Percentiles rank a stretch among this genome's conserved stretches.
Conservation (phyloP, 2,113 vertebrate species). For the Phyllostomus hastatus region DNA sequence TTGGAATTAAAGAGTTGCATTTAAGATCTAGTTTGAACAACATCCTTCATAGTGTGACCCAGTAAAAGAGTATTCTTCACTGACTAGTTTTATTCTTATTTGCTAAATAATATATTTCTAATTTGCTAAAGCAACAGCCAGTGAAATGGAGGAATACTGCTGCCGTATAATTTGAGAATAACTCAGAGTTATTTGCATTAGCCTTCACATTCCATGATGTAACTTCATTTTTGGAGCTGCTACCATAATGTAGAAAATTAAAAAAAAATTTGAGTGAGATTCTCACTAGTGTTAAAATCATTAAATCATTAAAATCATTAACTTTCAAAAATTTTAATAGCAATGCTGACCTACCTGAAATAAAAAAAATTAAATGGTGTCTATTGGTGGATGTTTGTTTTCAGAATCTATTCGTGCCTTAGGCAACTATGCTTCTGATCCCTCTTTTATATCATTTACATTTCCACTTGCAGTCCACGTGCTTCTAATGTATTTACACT, state of each 20-base stretch:
- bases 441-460: background rate
- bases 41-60: background rate
- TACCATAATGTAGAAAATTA: background rate
- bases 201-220: background rate
- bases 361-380: background rate
- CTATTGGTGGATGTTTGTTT: background rate
- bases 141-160: background rate
- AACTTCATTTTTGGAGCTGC: background rate
- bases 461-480: background rate
- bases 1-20: background rate
- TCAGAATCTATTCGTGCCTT: background rate
- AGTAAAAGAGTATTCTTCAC: background rate
- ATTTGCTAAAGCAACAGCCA: constrained; percentile 9
- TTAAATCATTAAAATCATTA: background rate
- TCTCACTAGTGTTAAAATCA: background rate
- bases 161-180: constrained; percentile 27
- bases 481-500: background rate
- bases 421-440: background rate
- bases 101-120: constrained; percentile 15
- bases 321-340: constrained; percentile 12
- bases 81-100: background rate
- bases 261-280: background rate
- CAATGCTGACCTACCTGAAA: background rate
- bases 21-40: constrained; percentile 8
- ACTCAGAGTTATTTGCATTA: background rate